Conservation (phyloP, 1,140 invertebrate species). For the Scaptomyza pallida region DNA sequence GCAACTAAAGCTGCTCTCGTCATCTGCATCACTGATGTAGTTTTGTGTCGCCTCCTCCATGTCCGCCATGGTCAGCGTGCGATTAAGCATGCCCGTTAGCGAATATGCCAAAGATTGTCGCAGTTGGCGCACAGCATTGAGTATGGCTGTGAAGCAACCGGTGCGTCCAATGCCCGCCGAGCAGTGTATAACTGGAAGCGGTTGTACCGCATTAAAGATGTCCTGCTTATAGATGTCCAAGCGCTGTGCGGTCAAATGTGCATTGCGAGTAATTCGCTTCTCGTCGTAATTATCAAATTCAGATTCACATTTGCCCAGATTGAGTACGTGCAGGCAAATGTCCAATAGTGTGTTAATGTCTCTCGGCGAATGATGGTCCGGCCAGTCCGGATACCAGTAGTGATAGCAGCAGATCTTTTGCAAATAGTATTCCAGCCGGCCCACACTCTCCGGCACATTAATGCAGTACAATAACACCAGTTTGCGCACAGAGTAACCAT, state of each 20-base stretch:
- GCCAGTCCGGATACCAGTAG: slow-evolving; percentile 90
- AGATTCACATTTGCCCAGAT: slow-evolving; percentile 77
- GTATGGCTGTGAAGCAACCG: slow-evolving; percentile 96
- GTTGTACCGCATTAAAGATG: slow-evolving; percentile 81
- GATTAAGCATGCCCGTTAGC: slow-evolving; percentile 68
- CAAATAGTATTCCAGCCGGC: slow-evolving; percentile 51
- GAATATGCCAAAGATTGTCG: slow-evolving; percentile 76
- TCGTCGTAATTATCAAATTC: slow-evolving; percentile 77
- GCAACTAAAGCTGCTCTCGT: slow-evolving; percentile 76
- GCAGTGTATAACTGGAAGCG: slow-evolving; percentile 96
- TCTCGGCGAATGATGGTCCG: slow-evolving; percentile 87
- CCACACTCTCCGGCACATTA: slow-evolving; percentile 50
- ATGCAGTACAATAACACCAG: slow-evolving; percentile 80
- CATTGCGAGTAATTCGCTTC: slow-evolving; percentile 37
- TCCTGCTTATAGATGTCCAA: slow-evolving; percentile 79
- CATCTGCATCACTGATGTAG: slow-evolving; percentile 48
- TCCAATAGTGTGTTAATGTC: slow-evolving; percentile 87
- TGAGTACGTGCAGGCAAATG: slow-evolving; percentile 86
- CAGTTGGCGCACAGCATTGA: slow-evolving; percentile 93
- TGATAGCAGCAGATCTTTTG: slow-evolving; percentile 85
- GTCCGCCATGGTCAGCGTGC: slow-evolving; percentile 42
- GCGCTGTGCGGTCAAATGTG: slow-evolving; percentile 61
- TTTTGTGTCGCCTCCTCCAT: slow-evolving; percentile 18
- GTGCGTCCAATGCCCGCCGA: slow-evolving; percentile 96
- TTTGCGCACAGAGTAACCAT: slow-evolving; percentile 88